Conservation (phyloP, 2,888 invertebrate species). For the Nephrotoma appendiculata region DNA sequence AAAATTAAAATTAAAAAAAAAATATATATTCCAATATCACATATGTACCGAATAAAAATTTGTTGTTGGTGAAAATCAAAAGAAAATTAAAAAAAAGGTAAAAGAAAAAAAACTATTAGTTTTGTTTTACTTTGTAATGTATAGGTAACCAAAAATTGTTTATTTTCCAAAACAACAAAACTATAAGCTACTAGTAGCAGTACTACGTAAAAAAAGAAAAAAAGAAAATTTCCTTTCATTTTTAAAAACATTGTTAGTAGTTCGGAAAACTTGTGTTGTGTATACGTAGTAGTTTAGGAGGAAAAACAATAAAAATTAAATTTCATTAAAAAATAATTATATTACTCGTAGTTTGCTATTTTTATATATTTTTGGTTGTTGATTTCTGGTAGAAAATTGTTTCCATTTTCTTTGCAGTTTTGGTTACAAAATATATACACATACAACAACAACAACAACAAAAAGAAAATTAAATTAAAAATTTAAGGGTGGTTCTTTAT, state of each 20-base stretch:
- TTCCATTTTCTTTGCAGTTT: background rate
- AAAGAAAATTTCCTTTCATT: background rate
- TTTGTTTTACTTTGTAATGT: background rate
- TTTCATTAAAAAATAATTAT: background rate
- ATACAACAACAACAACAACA: background rate
- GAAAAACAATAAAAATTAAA: background rate
- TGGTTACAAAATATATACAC: background rate
- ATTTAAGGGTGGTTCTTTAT: background rate
- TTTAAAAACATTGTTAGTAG: background rate
- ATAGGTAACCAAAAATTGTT: background rate
- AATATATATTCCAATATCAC: background rate
- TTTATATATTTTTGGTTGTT: background rate
- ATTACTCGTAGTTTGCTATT: background rate
- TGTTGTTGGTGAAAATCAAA: background rate
- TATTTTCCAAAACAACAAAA: background rate
- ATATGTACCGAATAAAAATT: background rate
- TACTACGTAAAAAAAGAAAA: background rate
- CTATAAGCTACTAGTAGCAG: background rate
- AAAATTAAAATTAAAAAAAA: background rate
- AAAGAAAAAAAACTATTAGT: background rate
- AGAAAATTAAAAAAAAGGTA: background rate
- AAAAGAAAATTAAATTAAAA: background rate
- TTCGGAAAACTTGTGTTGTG: background rate
- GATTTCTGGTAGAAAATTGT: background rate
- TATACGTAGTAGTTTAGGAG: background rate